A percentile compares a stretch with the other conserved stretches of the same genome.
These are phyloP conservation scores for Nysson spinosus DNA, from an alignment of 2,888 invertebrate species.

Conservation along the genomic window DNA sequence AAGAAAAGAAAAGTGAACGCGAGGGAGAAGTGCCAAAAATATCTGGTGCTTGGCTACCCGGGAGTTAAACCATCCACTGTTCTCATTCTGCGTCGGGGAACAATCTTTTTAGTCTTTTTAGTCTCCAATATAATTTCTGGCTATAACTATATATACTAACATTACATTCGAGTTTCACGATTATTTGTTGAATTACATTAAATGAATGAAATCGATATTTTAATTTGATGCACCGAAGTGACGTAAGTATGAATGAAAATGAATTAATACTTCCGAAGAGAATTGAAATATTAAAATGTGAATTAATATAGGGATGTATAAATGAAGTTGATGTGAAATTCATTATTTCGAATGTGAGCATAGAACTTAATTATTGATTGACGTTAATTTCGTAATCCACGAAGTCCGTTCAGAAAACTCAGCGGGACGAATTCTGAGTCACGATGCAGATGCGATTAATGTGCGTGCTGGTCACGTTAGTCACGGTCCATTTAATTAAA, in stretches of 20 bases:
- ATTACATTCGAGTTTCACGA: no score
- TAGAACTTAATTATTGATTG: no score
- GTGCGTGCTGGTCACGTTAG: slow-evolving; percentile 30
- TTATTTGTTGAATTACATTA: no score
- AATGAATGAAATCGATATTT: no score
- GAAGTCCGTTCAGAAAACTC: slow-evolving; percentile 25
- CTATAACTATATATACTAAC: no score
- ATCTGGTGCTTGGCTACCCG: slow-evolving; percentile 33
- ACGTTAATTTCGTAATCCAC: slow-evolving; percentile 13
- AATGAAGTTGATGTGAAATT: no score
- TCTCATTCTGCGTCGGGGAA: slow-evolving; percentile 30
- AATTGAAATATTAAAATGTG: no score
- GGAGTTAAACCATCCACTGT: slow-evolving; percentile 14
- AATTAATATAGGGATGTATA: no score
- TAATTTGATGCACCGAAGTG: no score
- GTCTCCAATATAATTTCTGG: slow-evolving; percentile 52
- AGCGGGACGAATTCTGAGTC: slow-evolving; percentile 39
- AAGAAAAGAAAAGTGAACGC: slow-evolving; percentile 14
- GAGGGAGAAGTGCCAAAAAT: slow-evolving; percentile 45
- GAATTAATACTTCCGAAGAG: no score
- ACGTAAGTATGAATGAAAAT: no score
- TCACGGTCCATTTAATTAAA: slow-evolving; percentile 47
- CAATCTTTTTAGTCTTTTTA: slow-evolving; percentile 23
- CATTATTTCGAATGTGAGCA: no score
- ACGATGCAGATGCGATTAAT: slow-evolving; percentile 34